phyloP scores from a whole-genome alignment of 2,797 vertebrate species.

The Protonibea diacanthus region DNA sequence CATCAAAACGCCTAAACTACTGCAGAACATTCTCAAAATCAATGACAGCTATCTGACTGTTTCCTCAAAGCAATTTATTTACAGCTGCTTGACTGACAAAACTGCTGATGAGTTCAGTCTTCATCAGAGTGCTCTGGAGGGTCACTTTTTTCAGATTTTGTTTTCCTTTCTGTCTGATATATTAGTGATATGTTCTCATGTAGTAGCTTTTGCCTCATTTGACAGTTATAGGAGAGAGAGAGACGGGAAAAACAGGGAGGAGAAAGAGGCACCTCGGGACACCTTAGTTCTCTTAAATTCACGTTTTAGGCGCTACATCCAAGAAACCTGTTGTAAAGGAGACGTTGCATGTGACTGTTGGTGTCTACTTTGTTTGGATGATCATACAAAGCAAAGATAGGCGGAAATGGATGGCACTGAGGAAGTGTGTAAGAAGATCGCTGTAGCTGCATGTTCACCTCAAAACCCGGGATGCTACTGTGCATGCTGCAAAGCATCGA shows the following conservation, averaged over 20 bases:
- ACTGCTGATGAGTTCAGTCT: constrained; percentile 5
- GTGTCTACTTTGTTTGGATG: constrained; percentile 10
- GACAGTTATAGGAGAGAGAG: too few species aligned
- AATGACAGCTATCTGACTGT: constrained; percentile 1
- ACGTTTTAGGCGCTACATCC: background rate
- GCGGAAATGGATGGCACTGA: constrained; percentile 9
- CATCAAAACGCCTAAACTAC: background rate
- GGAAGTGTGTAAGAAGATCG: constrained; percentile 15
- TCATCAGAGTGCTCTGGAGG: background rate
- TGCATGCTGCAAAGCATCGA: constrained; percentile 13
- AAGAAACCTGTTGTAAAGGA: constrained; percentile 11
- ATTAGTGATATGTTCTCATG: background rate
- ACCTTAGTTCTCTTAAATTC: background rate
- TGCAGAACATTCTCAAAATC: background rate
- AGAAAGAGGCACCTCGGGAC: too few species aligned
- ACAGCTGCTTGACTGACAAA: constrained; percentile 4
- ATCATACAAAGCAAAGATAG: constrained; percentile 15
- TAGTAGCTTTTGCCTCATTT: background rate
- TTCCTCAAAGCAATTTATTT: constrained; percentile 23
- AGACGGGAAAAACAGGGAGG: too few species aligned
- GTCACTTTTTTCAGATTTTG: background rate
- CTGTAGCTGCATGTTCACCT: background rate
- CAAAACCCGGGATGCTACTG: background rate
- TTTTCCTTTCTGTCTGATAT: background rate
- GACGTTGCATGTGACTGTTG: constrained; percentile 13